Evolutionary conservation across 2,888 invertebrate genomes (phyloP), one percentile per base, ranked within the genome.

Genomic region (Spodoptera picta): DNA sequence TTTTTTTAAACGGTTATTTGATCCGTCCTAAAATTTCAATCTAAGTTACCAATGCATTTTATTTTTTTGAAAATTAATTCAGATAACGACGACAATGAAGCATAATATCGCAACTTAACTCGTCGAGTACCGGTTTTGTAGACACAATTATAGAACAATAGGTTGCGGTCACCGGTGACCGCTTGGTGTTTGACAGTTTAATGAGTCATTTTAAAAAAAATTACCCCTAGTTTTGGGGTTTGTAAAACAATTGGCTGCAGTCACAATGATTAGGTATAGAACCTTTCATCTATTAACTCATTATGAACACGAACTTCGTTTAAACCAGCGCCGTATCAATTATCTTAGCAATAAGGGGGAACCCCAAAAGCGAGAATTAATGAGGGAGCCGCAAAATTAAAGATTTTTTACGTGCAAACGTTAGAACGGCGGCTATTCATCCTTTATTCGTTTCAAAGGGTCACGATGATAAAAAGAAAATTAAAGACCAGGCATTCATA

Each of bases 391-490:
- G 71, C 69, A 56, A 81, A 83, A 84, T 82, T 77, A 79, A 83
- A 82, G 74, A 70, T 77, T 80, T 83, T 80, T 77, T 64, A 64
- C 63, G 67, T 61, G 60, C 64, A 65, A 61, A 56, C 66, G 55
- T 77, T 72, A 79, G 75, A 73, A 65, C 63, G 57, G 50, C 60
- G 61, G 52, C 80, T 65, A 80, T 86, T 84, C 83, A 83, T 81
- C 76, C 81, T 80, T 84, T 83, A 80, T 82, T 63, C 65, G 72
- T 65, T 69, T 72, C 68, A 86, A 88, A 86, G 85, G 85, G 86
- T 83, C 80, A 82, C 70, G 77, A 70, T 74, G 73, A 80, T 86
- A 85, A 87, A 87, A 84, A 83, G 74, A 84, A 87, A 85, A 87
- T 87, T 84, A 86, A 87, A 87, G 76, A 75, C 66, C 67, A 57